Evolutionary conservation across 64 coral and sea anemone species (phyloP).

Genomic region (Montipora efflorescens): DNA sequence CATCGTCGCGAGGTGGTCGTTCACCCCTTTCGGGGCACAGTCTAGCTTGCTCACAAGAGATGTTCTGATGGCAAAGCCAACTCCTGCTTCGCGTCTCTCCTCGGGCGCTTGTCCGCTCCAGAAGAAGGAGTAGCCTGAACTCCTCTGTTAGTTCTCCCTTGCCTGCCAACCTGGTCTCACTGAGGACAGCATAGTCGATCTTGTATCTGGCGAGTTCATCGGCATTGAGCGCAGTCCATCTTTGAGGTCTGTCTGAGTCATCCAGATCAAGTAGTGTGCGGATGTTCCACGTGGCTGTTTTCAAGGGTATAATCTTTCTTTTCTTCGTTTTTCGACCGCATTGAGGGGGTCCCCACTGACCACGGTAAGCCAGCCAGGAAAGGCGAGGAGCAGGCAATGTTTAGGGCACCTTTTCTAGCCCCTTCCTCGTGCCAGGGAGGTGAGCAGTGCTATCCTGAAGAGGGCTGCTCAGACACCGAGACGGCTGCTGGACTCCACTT

Average conservation of each 20-base stretch:
- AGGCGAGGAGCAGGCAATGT: too few relatives aligned
- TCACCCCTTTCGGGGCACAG: neutral
- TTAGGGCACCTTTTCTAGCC: neutral
- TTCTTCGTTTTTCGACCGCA: too few relatives aligned
- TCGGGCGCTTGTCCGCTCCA: neutral
- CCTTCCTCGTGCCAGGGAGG: neutral
- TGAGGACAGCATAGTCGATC: neutral
- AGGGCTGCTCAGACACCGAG: neutral
- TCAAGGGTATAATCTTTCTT: too few relatives aligned
- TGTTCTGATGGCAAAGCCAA: neutral
- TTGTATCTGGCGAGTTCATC: slow-evolving; percentile 11
- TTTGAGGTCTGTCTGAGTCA: slow-evolving; percentile 25
- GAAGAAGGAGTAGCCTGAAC: neutral
- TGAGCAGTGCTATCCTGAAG: neutral
- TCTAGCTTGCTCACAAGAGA: neutral
- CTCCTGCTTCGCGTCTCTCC: neutral
- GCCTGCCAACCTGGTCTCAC: neutral
- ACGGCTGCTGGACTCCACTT: too few relatives aligned
- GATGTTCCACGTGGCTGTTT: neutral
- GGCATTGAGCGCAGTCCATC: slow-evolving; percentile 37
- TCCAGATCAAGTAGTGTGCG: neutral
- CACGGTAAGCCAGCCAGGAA: too few relatives aligned
- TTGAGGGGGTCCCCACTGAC: too few relatives aligned
- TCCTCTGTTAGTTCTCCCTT: neutral
- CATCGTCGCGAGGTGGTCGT: neutral